phyloP scores from a whole-genome alignment of 2,113 vertebrate species.

The Scortum barcoo region DNA sequence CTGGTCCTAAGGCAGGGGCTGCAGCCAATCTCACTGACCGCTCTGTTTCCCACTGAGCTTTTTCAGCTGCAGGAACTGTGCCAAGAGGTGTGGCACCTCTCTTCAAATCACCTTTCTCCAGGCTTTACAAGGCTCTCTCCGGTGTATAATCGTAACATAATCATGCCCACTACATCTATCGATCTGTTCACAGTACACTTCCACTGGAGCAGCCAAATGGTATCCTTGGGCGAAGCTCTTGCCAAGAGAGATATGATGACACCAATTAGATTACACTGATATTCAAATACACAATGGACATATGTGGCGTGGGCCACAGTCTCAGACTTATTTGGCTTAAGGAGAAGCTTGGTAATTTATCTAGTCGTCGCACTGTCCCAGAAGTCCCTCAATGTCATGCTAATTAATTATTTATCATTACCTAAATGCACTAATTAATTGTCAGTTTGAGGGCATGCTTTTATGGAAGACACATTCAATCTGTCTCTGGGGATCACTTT shows the following conservation, averaged over 20 bases:
- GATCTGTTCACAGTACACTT: slow-evolving; percentile 68
- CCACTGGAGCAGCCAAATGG: slow-evolving; percentile 63
- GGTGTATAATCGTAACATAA: slow-evolving; percentile 74
- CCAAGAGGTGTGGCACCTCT: slow-evolving; percentile 69
- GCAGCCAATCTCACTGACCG: slow-evolving; percentile 64
- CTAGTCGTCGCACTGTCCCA: slow-evolving; percentile 55
- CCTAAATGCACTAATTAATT: slow-evolving; percentile 74
- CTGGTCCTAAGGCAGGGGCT: slow-evolving; percentile 61
- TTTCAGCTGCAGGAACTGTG: slow-evolving; percentile 41
- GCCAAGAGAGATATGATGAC: slow-evolving; percentile 69
- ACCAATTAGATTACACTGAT: slow-evolving; percentile 69
- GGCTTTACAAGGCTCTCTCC: slow-evolving; percentile 57
- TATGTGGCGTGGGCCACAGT: slow-evolving; percentile 7
- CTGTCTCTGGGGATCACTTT: slow-evolving; percentile 69
- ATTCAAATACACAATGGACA: slow-evolving; percentile 62
- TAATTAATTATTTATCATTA: slow-evolving; percentile 76
- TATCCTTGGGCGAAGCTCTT: slow-evolving; percentile 55
- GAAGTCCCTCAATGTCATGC: slow-evolving; percentile 70
- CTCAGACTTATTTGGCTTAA: slow-evolving; percentile 34
- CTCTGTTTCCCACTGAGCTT: slow-evolving; percentile 70
- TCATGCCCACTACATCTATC: slow-evolving; percentile 68
- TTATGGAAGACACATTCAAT: slow-evolving; percentile 58
- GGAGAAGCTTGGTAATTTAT: slow-evolving; percentile 41
- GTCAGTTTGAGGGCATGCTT: slow-evolving; percentile 68
- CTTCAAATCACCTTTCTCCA: slow-evolving; percentile 66